phyloP scores from a whole-genome alignment of 2,797 vertebrate species.

The Brachyalestes nurse region DNA sequence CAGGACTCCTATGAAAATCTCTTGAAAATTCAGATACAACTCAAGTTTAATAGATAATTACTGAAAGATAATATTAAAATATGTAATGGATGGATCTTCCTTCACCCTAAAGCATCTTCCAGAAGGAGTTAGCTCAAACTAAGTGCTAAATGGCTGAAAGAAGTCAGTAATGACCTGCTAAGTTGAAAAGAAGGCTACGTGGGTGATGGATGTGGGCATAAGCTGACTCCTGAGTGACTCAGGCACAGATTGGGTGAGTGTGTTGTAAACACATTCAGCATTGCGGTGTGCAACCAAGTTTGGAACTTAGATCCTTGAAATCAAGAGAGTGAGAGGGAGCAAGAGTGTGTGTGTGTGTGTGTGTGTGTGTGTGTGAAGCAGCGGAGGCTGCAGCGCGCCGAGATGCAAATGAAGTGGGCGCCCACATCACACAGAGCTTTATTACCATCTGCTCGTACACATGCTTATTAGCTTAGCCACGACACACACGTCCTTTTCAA shows the following conservation, averaged over 20 bases:
- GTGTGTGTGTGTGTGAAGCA: conserved; percentile 56
- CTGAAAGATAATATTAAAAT: too few relatives aligned
- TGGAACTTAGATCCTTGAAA: conserved; percentile 17
- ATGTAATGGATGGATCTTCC: too few relatives aligned
- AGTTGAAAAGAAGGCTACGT: conserved; percentile 6
- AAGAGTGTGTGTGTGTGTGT: conserved; percentile 27
- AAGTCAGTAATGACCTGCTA: not conserved
- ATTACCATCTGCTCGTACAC: conserved; percentile 61
- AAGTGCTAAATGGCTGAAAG: not conserved
- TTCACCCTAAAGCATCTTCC: not conserved
- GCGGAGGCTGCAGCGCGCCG: conserved; percentile 47
- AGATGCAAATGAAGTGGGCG: conserved; percentile 56
- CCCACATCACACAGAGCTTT: conserved; percentile 56
- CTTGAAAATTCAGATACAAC: too few relatives aligned
- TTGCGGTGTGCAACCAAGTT: conserved; percentile 42
- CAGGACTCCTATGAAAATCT: too few relatives aligned
- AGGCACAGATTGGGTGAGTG: conserved; percentile 42
- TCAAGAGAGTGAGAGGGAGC: not conserved
- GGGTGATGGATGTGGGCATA: conserved; percentile 34
- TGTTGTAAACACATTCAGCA: conserved; percentile 48
- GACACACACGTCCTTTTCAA: conserved; percentile 57
- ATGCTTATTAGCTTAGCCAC: conserved; percentile 55
- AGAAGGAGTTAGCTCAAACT: not conserved
- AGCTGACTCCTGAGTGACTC: conserved; percentile 23
- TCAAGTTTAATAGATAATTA: too few relatives aligned